Base-by-base conservation (phyloP, 2,113 vertebrate genomes). In the Lampris incognitus region DNA sequence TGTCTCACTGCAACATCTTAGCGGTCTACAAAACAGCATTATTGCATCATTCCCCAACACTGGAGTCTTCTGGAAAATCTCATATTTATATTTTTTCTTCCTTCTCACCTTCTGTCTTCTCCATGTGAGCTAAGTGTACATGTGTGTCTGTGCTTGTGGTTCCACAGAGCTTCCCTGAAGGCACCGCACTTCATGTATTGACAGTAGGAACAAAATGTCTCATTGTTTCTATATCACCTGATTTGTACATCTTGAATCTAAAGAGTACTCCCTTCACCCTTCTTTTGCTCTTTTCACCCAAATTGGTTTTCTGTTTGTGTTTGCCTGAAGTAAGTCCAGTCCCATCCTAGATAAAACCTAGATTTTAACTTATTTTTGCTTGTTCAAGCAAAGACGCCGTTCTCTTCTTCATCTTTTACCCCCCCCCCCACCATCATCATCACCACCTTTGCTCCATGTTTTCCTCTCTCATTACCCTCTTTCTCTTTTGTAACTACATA, bases 361-460 rank as follows among this genome's bases (percentile, higher is more conserved):
- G 5, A 44, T 64, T 58, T 73, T 69, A 78, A 67, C 41, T 41
- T 58, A 64, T 66, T 70, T 60, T 83, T 69, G 63, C 62, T 66
- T 78, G 58, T 40, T 5, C 4, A 11, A 62, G 44, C 4, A 46
- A 4, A 62, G 9, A 62, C 40, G 9, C 40, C 36, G 2, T 58
- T 38, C 37, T 58, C 56, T 24, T 6, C 56, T 58, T 58, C 56
- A 38, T 9, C 56, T 58, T 58, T 58, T 6, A 58, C 37, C 9
- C 56, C 56, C 1, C n/a, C n/a, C 13, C 13, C 54, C 58, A 24
- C 24, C 24, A 24, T 24, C 24, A 24, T 24, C 24, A 24, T 5
- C 44, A 7, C 44, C 44, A 46, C 44, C 44, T 7, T 46, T 2
- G 7, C 4, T 7, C 44, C 4, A 46, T 46, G 4, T 54, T 66